Conservation (phyloP, 2,113 vertebrate genomes). For the Podilymbus podiceps region DNA sequence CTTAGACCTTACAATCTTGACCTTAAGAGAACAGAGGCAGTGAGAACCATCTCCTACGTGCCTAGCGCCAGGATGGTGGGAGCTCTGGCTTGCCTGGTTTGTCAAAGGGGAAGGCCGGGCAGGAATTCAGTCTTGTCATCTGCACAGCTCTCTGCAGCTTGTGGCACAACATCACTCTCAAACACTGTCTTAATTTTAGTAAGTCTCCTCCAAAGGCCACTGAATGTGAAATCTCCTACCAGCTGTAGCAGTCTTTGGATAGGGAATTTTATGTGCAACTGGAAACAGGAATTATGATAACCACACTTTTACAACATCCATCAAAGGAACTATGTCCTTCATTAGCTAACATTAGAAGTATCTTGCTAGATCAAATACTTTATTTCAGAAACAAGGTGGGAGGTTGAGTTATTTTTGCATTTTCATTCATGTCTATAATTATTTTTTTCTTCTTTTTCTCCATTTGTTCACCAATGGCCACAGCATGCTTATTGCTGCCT, state of each 20-base stretch:
- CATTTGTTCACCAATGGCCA: neutral
- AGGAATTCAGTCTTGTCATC: neutral
- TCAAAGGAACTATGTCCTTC: neutral
- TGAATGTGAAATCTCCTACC: neutral
- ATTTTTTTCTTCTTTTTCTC: neutral
- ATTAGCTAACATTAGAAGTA: neutral
- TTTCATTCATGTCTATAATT: neutral
- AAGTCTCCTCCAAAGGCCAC: neutral
- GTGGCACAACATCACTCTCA: neutral
- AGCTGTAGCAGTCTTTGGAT: neutral
- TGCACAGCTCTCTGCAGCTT: neutral
- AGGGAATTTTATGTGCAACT: neutral
- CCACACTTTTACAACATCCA: rapidly evolving
- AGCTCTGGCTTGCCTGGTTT: neutral
- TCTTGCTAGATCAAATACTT: neutral
- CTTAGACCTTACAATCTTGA: neutral
- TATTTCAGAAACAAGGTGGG: neutral
- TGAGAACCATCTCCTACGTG: rapidly evolving
- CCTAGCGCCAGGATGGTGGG: rapidly evolving
- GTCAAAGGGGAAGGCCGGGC: neutral
- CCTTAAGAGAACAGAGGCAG: neutral
- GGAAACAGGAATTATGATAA: neutral
- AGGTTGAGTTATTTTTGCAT: neutral
- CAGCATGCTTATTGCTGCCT: neutral
- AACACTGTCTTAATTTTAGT: neutral